These are phyloP conservation scores for Tor tambroides DNA, from an alignment of 2,113 vertebrate species.

Conservation along the genomic window DNA sequence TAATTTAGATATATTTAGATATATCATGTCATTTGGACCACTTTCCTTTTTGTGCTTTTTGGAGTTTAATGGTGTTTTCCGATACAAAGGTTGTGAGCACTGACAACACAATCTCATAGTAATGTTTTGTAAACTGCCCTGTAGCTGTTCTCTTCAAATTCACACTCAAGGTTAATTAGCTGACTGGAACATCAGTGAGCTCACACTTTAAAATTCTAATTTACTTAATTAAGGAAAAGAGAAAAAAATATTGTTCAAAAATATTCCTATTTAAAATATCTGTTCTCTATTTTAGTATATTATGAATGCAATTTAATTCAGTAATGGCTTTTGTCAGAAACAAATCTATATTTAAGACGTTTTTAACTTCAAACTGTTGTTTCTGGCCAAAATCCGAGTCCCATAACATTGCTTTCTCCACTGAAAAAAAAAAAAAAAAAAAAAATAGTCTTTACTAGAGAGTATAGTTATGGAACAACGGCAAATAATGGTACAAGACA, in stretches of 20 bases:
- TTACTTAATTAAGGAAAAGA: background rate
- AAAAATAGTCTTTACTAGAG: no score
- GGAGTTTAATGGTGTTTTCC: background rate
- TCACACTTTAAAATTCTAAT: background rate
- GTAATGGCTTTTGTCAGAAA: no score
- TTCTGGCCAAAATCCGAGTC: background rate
- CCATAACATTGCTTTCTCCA: background rate
- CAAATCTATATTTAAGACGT: no score
- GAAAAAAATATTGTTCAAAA: no score
- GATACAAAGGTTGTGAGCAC: background rate
- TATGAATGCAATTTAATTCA: no score
- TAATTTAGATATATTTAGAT: no score
- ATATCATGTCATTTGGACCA: background rate
- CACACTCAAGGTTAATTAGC: slow-evolving; percentile 20
- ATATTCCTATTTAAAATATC: no score
- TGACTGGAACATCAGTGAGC: background rate
- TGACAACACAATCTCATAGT: background rate
- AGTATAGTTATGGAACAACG: no score
- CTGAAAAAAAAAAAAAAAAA: no score
- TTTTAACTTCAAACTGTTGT: background rate
- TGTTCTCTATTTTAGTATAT: no score
- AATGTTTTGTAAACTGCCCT: background rate
- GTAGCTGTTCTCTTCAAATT: slow-evolving; percentile 22
- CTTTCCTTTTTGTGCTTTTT: background rate
- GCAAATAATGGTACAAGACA: no score